phyloP scores from a whole-genome alignment of 2,888 invertebrate genomes.

The Calliphora vomitoria region DNA sequence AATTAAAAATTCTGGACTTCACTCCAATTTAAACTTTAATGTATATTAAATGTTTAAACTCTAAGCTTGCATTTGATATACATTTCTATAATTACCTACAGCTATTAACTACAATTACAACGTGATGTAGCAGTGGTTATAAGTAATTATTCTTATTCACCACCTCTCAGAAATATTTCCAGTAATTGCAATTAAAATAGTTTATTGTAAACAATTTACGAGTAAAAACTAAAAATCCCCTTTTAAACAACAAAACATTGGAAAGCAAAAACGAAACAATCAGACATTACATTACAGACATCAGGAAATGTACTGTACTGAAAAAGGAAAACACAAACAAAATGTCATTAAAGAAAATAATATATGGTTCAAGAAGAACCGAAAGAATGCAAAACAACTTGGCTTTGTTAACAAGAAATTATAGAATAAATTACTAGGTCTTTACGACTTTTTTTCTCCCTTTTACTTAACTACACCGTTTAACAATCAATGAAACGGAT shows the following conservation, averaged over 20 bases:
- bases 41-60: no score
- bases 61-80: no score
- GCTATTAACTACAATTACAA: no score
- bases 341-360: slow-evolving; percentile 44
- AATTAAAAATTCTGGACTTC: no score
- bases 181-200: neutral
- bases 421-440: slow-evolving; percentile 5
- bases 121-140: no score
- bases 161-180: slow-evolving; percentile 20
- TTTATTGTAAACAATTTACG: neutral
- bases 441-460: neutral
- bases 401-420: slow-evolving; percentile 42
- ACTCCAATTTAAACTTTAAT: no score
- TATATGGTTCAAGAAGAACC: slow-evolving; percentile 33
- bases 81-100: no score
- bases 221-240: slow-evolving; percentile 17
- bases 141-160: neutral
- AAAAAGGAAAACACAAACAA: slow-evolving; percentile 13
- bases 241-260: slow-evolving; percentile 9
- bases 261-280: slow-evolving; percentile 10
- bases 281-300: slow-evolving; percentile 26
- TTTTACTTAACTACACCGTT: slow-evolving; percentile 28
- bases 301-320: slow-evolving; percentile 55
- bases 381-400: neutral
- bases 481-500: slow-evolving; percentile 57